phyloP scores from a whole-genome alignment of 2,113 vertebrate species.

The Tricholaema leucomelas region DNA sequence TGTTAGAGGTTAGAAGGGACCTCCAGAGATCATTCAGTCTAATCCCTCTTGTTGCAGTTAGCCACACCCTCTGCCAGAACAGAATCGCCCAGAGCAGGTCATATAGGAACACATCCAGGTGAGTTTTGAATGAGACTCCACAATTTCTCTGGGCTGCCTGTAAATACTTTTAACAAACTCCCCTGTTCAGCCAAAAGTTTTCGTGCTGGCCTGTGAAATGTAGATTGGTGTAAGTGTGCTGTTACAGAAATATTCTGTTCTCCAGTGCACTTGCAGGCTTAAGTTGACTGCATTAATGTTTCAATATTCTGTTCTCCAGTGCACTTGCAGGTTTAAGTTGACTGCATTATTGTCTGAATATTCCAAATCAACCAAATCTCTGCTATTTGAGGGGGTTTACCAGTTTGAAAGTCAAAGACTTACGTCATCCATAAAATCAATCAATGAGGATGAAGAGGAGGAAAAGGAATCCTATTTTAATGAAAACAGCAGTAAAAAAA shows the following conservation, averaged over 20 bases:
- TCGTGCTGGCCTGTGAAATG: no score
- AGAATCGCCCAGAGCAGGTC: no score
- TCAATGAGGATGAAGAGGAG: slow-evolving; percentile 94
- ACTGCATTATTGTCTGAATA: slow-evolving; percentile 68
- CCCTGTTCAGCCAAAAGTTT: no score
- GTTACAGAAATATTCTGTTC: not conserved
- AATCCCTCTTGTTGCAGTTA: no score
- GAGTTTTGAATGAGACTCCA: no score
- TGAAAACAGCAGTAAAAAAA: slow-evolving; percentile 82
- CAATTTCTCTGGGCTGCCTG: no score
- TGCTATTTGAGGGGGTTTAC: slow-evolving; percentile 65
- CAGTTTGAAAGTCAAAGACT: slow-evolving; percentile 82
- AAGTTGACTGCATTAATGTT: slow-evolving; percentile 69
- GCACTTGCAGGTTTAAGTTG: slow-evolving; percentile 38
- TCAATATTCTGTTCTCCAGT: slow-evolving; percentile 15
- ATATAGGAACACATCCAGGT: no score
- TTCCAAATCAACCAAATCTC: slow-evolving; percentile 66
- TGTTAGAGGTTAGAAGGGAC: no score
- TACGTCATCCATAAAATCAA: slow-evolving; percentile 98
- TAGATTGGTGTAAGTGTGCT: not conserved
- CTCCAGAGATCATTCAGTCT: no score
- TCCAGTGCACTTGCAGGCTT: not conserved
- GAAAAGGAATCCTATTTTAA: slow-evolving; percentile 93
- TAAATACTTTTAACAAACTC: no score
- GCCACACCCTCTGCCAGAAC: no score